Conservation (phyloP, 2,888 invertebrate species). For the Margaritifera margaritifera region DNA sequence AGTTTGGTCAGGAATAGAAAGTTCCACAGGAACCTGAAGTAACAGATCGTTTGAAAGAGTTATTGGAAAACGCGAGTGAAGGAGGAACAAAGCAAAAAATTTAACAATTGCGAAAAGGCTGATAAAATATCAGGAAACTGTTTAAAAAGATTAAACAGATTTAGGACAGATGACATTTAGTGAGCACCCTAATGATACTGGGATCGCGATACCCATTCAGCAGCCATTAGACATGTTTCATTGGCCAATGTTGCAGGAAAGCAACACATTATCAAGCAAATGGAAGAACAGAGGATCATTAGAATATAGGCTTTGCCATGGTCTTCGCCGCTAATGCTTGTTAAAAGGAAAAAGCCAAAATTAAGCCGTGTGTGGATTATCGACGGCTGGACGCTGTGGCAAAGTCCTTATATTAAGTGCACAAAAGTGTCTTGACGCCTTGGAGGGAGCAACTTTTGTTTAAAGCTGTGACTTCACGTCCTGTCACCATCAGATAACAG, state of each 20-base stretch:
- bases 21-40: no score
- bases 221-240: slow-evolving; percentile 16
- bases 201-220: slow-evolving; percentile 11
- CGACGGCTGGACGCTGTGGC: slow-evolving; percentile 22
- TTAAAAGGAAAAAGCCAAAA: slow-evolving; percentile 19
- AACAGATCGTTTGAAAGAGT: no score
- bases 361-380: slow-evolving; percentile 25
- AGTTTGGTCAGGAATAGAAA: no score
- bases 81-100: neutral
- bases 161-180: slow-evolving; percentile 3
- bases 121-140: neutral
- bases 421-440: no score
- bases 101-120: neutral
- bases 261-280: slow-evolving; percentile 12
- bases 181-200: slow-evolving; percentile 12
- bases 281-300: slow-evolving; percentile 17
- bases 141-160: no score
- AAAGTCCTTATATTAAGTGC: no score
- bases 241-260: slow-evolving; percentile 14
- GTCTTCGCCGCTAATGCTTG: neutral
- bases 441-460: no score
- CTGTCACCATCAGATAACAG: no score
- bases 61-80: neutral
- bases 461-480: no score
- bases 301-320: slow-evolving; percentile 14